Evolutionary conservation across 2,888 invertebrate species (phyloP), one percentile per base, ranked within the genome.

Genomic region (Salticus scenicus): DNA sequence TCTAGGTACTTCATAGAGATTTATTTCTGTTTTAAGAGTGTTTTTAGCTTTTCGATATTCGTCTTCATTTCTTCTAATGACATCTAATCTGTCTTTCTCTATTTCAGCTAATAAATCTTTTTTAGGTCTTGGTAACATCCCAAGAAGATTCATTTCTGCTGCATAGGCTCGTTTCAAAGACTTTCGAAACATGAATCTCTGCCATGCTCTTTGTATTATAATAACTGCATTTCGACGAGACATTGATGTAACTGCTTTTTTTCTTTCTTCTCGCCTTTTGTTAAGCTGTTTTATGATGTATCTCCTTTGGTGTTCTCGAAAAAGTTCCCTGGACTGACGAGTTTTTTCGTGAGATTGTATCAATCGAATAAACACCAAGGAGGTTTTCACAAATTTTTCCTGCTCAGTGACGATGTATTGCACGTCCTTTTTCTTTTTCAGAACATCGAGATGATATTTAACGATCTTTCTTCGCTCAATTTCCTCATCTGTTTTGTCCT

Each of bases 131-230:
- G 67, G 66, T 10, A 24, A 28, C 57, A 73, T 77, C 7, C 72
- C 66, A 17, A 77, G 28, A 4, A 67, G 20, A 12, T 33, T 30
- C 69, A 72, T 67, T 42, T 84, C 77, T 4, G 12, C n/a, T 24
- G 17, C 14, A 77, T 66, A 69, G 7, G 33, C 30, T 4, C 7
- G 17, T 10, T 31, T 63, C 28, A 77, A 10, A 27, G 30, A 37
- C 47, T 84, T 84, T 10, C 41, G 17, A 27, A 51, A 66, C 14
- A 42, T 5, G 20, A n/a, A 73, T 27, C 7, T 28, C 24, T 73
- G 31, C 73, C 73, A 84, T 5, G 83, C 73, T 69, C 73, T 73
- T 31, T 84, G 83, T 30, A 84, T 77, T 1, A 71, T 63, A 41
- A 27, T n/a, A 17, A 69, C 77, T 31, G 66, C 72, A 2, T 73